phyloP scores from a whole-genome alignment of 2,797 vertebrate genomes.

The Halcyon smyrnensis region DNA sequence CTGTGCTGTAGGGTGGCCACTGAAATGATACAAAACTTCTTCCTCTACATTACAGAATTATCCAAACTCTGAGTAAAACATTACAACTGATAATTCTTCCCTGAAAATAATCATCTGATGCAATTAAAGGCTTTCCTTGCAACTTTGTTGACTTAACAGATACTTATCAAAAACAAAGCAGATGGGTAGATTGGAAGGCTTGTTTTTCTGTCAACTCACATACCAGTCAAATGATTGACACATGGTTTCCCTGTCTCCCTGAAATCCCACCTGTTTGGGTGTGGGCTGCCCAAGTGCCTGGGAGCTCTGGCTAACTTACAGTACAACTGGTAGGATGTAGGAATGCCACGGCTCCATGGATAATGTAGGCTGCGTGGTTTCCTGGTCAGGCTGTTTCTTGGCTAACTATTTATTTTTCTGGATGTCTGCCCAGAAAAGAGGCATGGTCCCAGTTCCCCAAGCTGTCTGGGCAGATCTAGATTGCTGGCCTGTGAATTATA shows the following conservation, averaged over 20 bases:
- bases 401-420: background rate
- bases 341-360: background rate
- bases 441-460: background rate
- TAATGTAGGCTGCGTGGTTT: background rate
- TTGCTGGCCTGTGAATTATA: background rate
- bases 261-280: constrained; percentile 16
- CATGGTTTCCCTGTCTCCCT: background rate
- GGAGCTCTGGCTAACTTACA: background rate
- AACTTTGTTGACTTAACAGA: background rate
- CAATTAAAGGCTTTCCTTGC: background rate
- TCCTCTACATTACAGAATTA: background rate
- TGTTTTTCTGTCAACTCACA: background rate
- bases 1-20: background rate
- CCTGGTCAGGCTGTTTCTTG: background rate
- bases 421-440: background rate
- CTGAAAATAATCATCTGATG: background rate
- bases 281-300: background rate
- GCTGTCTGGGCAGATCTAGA: background rate
- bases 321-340: background rate
- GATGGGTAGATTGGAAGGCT: constrained; percentile 9
- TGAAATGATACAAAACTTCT: background rate
- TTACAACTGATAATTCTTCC: background rate
- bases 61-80: background rate
- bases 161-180: background rate
- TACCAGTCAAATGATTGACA: background rate